Evolutionary conservation across 1,140 invertebrate genomes (phyloP).

Genomic region (Bactericera cockerelli): DNA sequence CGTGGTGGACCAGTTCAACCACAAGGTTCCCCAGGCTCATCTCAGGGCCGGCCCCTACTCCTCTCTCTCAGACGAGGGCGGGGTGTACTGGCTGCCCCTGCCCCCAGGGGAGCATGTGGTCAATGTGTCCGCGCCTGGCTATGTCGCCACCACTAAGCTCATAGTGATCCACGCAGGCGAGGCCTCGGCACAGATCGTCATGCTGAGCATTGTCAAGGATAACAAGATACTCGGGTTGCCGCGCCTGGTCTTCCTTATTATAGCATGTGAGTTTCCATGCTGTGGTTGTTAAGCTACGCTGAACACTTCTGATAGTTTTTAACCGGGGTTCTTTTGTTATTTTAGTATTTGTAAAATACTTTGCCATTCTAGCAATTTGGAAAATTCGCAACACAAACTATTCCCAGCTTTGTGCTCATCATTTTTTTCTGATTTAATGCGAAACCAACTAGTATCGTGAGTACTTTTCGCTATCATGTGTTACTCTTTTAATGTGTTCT

Average conservation of each 20-base stretch:
- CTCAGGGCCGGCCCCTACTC: neutral
- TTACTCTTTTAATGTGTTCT: no score
- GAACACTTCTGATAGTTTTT: no score
- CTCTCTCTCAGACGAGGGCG: neutral
- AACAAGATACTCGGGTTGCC: neutral
- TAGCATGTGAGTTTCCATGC: conserved; percentile 1
- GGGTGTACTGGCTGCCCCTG: neutral
- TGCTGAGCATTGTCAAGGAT: neutral
- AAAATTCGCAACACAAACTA: no score
- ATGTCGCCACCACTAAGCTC: neutral
- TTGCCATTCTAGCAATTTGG: no score
- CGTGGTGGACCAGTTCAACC: neutral
- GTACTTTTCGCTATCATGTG: no score
- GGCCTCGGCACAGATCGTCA: neutral
- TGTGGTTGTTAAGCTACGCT: no score
- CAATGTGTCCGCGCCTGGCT: neutral
- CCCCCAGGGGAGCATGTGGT: neutral
- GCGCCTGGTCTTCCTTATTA: neutral
- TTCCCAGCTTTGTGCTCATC: no score
- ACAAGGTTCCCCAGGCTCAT: neutral
- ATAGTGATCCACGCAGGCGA: neutral
- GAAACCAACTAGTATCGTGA: no score
- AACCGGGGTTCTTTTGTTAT: no score
- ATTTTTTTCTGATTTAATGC: no score
- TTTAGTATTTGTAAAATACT: no score